These are phyloP conservation scores for Isotomurus palustris DNA, from an alignment of 2,888 invertebrate genomes.

Conservation along the genomic window DNA sequence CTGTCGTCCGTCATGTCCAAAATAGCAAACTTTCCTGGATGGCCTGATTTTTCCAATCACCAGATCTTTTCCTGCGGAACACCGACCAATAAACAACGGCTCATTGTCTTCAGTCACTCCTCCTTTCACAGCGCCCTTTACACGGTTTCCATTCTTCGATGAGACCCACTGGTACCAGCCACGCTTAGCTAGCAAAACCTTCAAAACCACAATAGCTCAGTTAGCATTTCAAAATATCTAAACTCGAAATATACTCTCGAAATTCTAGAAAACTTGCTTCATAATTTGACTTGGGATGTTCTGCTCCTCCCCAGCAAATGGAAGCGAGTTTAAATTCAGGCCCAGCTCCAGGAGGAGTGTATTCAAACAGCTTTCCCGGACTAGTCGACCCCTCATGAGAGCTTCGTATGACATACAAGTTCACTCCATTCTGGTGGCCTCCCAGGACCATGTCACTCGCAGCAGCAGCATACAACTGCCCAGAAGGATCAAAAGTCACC, in stretches of 20 bases:
- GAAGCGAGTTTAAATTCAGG: too few species aligned
- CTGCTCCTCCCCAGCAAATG: constrained; percentile 5
- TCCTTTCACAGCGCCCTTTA: neutral
- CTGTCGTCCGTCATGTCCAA: constrained; percentile 3
- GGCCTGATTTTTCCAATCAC: constrained; percentile 10
- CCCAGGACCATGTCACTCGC: too few species aligned
- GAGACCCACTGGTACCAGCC: constrained; percentile 2
- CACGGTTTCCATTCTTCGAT: neutral
- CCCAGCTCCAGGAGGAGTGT: neutral
- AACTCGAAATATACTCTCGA: too few species aligned
- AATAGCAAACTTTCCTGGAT: neutral
- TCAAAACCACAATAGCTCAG: neutral
- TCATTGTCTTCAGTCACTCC: constrained; percentile 2
- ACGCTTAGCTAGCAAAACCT: constrained; percentile 5
- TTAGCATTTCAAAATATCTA: neutral
- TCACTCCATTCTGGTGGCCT: neutral
- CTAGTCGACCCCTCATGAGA: constrained; percentile 2
- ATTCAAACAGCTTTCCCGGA: constrained; percentile 9
- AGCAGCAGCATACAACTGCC: too few species aligned
- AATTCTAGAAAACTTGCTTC: too few species aligned
- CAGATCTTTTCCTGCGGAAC: neutral
- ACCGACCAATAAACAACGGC: constrained; percentile 10
- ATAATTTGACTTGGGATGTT: neutral
- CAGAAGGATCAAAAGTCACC: neutral
- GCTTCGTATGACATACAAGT: neutral